Evolutionary conservation across 2,888 invertebrate genomes (phyloP).

Genomic region (Glaucopsyche alexis): DNA sequence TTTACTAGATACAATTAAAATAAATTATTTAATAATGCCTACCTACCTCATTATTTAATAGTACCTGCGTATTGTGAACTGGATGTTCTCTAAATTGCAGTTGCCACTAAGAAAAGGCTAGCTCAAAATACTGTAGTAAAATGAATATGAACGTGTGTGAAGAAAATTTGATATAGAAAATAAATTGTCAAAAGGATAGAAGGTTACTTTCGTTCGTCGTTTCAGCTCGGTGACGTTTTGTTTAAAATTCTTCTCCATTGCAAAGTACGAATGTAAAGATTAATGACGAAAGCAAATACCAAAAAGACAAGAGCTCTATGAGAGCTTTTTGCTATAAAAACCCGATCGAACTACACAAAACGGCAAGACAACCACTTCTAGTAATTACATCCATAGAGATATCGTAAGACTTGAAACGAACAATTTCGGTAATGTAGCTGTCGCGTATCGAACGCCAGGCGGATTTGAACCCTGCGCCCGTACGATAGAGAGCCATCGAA

Average conservation of each 20-base stretch:
- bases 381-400: conserved; percentile 21
- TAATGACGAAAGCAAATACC: not conserved
- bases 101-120: no score
- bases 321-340: no score
- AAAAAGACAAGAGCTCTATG: not conserved
- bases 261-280: not conserved
- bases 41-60: not conserved
- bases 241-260: not conserved
- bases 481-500: conserved; percentile 34
- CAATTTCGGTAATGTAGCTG: conserved; percentile 63
- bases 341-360: conserved; percentile 8
- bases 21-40: not conserved
- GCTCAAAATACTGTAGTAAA: no score
- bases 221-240: no score
- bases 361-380: conserved; percentile 19
- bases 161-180: no score
- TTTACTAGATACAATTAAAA: conserved; percentile 7
- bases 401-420: conserved; percentile 42
- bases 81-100: no score
- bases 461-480: conserved; percentile 39
- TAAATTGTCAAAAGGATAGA: no score
- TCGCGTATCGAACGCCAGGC: conserved; percentile 50
- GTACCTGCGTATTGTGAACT: not conserved
- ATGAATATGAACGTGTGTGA: no score
- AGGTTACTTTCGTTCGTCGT: no score